Evolutionary conservation across 2,888 invertebrate species (phyloP), one percentile per base, ranked within the genome.

Genomic region (Cosmia trapezina): DNA sequence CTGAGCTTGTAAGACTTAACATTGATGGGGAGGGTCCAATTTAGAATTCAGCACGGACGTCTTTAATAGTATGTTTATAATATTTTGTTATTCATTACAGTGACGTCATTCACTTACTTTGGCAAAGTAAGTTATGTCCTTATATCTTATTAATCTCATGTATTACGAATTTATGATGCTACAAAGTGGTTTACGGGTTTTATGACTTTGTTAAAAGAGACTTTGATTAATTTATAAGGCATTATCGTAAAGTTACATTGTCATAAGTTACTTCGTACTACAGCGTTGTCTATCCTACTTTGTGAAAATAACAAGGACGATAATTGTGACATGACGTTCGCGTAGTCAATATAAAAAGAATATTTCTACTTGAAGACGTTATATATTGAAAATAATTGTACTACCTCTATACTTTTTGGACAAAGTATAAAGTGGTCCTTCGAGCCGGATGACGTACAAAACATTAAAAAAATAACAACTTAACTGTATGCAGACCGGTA

Each of bases 91-190:
- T 54, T 41, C 41, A 7, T 54, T 28, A 14, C 19, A 75, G 68
- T 81, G 74, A 83, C 78, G 68, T 80, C 72, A 80, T 37, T 33
- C 7, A 28, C 8, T 2, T 22, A 33, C 47, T 53, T 63, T 6
- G 4, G n/a, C 22, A 19, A 14, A 53, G 28, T 67, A 22, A 60
- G 6, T 75, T 22, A 49, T 43, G 22, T 51, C 4, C 51, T 60
- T 33, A 67, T 60, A 65, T 49, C 22, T 61, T 45, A 75, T 76
- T 68, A 33, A 75, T 62, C 41, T 12, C 28, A 51, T 45, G 22
- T 62, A n/a, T n/a, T n/a, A n/a, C n/a, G 57, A 51, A n/a, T n/a
- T n/a, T 57, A 76, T 51, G 57, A 37, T 19, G 41, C 7, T 22
- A 12, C 51, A 41, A 62, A 76, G 70, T 76, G 37, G 57, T 76